Percentiles rank a stretch among this genome's conserved stretches.
Conservation (phyloP, 53 echinoderm and acorn worm genomes). For the Mesocentrotus franciscanus region DNA sequence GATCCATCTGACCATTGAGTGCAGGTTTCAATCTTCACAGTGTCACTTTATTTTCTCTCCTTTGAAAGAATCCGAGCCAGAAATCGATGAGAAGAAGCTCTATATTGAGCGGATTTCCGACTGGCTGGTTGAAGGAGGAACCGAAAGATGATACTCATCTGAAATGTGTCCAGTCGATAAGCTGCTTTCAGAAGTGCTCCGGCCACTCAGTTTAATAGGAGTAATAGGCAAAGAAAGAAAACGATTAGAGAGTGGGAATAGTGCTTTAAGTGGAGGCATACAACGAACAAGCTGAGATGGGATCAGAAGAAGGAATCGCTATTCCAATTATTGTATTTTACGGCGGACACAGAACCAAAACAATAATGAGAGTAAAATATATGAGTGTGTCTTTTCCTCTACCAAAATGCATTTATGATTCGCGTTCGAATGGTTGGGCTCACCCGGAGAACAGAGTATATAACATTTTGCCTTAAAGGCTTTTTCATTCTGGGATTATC, state of each 20-base stretch:
- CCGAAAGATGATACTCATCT: constrained; percentile 33
- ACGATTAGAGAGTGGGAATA: not conserved
- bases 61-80: not conserved
- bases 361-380: no score
- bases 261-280: not conserved
- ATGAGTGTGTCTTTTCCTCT: no score
- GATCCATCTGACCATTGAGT: not conserved
- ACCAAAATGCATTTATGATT: no score
- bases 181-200: constrained; percentile 2
- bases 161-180: constrained; percentile 39
- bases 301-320: no score
- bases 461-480: no score
- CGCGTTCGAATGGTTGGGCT: no score
- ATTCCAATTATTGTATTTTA: no score
- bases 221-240: not conserved
- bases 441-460: no score
- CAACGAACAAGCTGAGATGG: not conserved
- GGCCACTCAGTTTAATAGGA: not conserved
- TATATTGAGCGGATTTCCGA: constrained; percentile 46
- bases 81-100: constrained; percentile 31
- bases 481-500: no score
- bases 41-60: not conserved
- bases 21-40: not conserved
- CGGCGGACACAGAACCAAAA: no score
- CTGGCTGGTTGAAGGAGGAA: not conserved